A percentile compares a stretch with the other conserved stretches of the same genome.
Conservation (phyloP, 2,797 vertebrate genomes). For the Varecia variegata region DNA sequence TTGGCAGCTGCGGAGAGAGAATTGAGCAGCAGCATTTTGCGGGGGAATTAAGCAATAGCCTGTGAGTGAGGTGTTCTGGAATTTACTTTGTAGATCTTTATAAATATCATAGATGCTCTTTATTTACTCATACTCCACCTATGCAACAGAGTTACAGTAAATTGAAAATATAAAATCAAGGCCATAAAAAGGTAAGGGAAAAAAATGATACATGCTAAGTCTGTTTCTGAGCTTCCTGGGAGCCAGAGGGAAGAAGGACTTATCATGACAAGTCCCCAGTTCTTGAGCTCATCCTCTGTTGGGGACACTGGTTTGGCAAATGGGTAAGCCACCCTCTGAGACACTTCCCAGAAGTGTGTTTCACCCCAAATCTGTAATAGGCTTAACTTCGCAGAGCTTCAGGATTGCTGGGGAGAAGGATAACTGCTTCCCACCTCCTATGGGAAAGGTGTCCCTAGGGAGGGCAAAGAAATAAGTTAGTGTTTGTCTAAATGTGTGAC, state of each 20-base stretch:
- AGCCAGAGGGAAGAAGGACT: slow-evolving; percentile 22
- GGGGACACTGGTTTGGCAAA: not conserved
- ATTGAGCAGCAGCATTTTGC: not conserved
- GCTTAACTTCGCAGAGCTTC: not conserved
- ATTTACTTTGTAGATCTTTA: slow-evolving; percentile 45
- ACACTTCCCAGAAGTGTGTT: not conserved
- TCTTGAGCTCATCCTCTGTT: not conserved
- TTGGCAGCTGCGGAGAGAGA: slow-evolving; percentile 13
- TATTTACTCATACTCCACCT: not conserved
- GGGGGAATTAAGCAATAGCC: not conserved
- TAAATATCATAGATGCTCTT: slow-evolving; percentile 47
- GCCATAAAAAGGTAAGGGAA: not conserved
- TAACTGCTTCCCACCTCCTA: not conserved
- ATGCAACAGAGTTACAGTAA: not conserved
- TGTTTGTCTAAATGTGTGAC: no score
- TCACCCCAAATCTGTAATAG: not conserved
- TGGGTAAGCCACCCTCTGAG: not conserved
- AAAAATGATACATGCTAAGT: not conserved
- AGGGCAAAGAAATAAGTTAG: no score
- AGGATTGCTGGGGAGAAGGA: not conserved
- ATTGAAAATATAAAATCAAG: not conserved
- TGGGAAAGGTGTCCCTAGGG: not conserved
- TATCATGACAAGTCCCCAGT: not conserved
- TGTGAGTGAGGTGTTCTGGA: not conserved
- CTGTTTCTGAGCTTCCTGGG: slow-evolving; percentile 34